Conservation (phyloP, 1,140 invertebrate species). For the Hylaeus volcanicus region DNA sequence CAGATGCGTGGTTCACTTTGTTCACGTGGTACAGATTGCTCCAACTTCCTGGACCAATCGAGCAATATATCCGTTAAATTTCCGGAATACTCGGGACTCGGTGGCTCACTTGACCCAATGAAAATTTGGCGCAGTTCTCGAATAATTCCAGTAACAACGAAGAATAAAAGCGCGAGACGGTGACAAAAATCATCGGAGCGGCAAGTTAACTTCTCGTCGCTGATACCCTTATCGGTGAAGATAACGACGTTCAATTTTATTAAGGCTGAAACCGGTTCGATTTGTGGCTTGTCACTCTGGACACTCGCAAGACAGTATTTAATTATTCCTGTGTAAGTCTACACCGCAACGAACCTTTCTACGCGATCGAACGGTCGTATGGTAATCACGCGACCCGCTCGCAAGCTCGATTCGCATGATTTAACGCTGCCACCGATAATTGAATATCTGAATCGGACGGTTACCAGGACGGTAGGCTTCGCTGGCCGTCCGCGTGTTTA, state of each 20-base stretch:
- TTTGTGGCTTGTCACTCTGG: slow-evolving; percentile 54
- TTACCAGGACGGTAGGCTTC: too few species aligned
- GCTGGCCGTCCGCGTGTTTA: not conserved
- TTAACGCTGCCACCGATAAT: slow-evolving; percentile 28
- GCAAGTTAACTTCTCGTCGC: not conserved
- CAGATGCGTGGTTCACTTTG: too few species aligned
- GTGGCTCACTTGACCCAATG: too few species aligned
- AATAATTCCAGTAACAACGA: too few species aligned
- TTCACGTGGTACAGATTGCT: too few species aligned
- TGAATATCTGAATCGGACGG: slow-evolving; percentile 26
- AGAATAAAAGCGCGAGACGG: too few species aligned
- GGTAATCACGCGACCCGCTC: not conserved
- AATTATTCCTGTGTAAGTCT: slow-evolving; percentile 74
- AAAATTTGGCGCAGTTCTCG: too few species aligned
- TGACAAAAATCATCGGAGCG: too few species aligned
- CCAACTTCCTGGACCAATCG: too few species aligned
- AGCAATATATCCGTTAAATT: too few species aligned
- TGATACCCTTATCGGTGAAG: slow-evolving; percentile 20
- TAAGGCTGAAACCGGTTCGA: slow-evolving; percentile 65
- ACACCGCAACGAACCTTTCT: slow-evolving; percentile 33
- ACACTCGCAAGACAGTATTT: slow-evolving; percentile 60
- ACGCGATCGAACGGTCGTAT: not conserved
- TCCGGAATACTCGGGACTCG: too few species aligned
- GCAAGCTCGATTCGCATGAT: not conserved
- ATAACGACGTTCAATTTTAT: slow-evolving; percentile 15